Conservation (phyloP, 2,888 invertebrate genomes). For the Troides aeacus region DNA sequence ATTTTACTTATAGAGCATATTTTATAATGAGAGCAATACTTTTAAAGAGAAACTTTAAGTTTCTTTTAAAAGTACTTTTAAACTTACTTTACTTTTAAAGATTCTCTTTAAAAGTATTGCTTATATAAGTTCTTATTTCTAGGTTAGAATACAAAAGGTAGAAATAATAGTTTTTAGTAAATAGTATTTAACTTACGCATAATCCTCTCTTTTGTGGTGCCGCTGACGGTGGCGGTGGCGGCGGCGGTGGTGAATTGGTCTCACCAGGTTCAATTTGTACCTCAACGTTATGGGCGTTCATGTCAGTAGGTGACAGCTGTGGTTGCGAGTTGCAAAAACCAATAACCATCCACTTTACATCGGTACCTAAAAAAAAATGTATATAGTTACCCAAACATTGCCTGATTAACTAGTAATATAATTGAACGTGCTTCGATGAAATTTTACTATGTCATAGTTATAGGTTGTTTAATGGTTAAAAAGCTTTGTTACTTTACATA, state of each 20-base stretch:
- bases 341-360: constrained; percentile 46
- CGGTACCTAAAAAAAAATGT: constrained; percentile 38
- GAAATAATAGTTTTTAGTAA: background rate
- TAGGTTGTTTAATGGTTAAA: no score
- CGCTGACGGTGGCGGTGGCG: background rate
- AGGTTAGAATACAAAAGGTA: background rate
- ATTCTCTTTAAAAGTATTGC: no score
- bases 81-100: no score
- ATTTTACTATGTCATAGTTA: no score
- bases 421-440: background rate
- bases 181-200: background rate
- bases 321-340: constrained; percentile 31
- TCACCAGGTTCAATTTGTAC: background rate
- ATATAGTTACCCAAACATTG: background rate
- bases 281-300: background rate
- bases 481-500: no score
- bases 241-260: background rate
- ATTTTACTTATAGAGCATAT: no score
- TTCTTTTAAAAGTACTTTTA: no score
- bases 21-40: no score
- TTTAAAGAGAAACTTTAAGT: no score
- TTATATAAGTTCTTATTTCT: background rate
- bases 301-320: background rate
- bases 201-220: background rate
- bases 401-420: background rate